Conservation (phyloP, 2,113 vertebrate species). For the Pipa parva region DNA sequence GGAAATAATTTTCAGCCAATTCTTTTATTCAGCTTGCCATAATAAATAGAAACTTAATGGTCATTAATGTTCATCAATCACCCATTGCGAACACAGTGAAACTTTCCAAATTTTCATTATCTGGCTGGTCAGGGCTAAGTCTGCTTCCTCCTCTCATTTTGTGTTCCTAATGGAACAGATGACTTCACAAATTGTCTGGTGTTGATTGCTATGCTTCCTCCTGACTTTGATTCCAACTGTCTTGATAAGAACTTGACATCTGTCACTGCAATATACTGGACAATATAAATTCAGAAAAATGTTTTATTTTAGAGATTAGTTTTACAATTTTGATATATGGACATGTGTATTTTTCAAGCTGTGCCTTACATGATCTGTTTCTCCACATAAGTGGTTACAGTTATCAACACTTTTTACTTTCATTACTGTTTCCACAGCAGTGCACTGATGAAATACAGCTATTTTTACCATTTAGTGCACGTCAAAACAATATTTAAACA, state of each 20-base stretch:
- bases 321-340: no score
- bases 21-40: constrained; percentile 43
- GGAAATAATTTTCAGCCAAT: constrained; percentile 35
- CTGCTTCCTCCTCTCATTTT: not conserved
- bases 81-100: constrained; percentile 35
- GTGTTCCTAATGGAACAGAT: not conserved
- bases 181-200: constrained; percentile 6
- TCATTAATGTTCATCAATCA: constrained; percentile 44
- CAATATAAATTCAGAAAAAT: constrained; percentile 3
- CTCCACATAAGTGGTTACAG: no score
- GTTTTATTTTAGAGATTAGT: no score
- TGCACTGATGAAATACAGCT: no score
- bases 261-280: constrained; percentile 10
- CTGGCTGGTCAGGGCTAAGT: constrained; percentile 25
- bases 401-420: no score
- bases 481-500: no score
- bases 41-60: constrained; percentile 40
- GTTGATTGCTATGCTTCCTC: constrained; percentile 1
- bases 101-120: constrained; percentile 42
- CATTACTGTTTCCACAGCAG: no score
- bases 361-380: no score
- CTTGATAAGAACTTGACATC: constrained; percentile 18
- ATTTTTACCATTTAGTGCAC: no score
- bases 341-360: no score
- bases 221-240: constrained; percentile 3